Conservation (phyloP, 2,113 vertebrate genomes). For the Psittacara wagleri region DNA sequence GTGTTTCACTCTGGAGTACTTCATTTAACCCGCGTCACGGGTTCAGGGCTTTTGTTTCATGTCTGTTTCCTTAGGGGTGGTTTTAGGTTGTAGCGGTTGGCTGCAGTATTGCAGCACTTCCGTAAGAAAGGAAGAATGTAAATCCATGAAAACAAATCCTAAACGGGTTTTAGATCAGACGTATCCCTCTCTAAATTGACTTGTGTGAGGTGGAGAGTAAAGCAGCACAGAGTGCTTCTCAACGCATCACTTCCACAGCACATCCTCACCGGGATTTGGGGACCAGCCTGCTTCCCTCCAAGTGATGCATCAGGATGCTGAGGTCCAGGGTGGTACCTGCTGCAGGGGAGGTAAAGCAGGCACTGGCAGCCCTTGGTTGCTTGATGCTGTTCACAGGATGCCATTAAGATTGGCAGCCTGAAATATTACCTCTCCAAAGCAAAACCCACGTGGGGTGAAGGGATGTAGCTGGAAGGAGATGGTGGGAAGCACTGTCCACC, state of each 20-base stretch:
- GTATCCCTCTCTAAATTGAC: background rate
- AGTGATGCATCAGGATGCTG: background rate
- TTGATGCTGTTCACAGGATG: background rate
- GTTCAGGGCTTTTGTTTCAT: background rate
- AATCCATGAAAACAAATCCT: constrained; percentile 1
- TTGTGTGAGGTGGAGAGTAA: background rate
- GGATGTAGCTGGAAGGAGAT: background rate
- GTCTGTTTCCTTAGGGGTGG: background rate
- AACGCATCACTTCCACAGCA: accelerated
- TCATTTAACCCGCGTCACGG: background rate
- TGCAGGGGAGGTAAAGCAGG: background rate
- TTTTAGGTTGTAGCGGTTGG: constrained; percentile 13
- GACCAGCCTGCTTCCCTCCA: background rate
- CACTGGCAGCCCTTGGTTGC: background rate
- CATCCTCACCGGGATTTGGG: background rate
- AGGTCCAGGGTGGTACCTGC: background rate
- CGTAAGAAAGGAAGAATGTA: background rate
- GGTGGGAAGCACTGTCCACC: accelerated
- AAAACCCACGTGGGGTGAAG: background rate
- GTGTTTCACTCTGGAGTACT: background rate
- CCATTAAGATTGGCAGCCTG: background rate
- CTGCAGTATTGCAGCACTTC: background rate
- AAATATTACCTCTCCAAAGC: background rate
- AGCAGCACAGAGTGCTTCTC: background rate
- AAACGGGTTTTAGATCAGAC: background rate